Evolutionary conservation across 2,797 vertebrate genomes (phyloP).

Genomic region (Sarcoramphus papa): DNA sequence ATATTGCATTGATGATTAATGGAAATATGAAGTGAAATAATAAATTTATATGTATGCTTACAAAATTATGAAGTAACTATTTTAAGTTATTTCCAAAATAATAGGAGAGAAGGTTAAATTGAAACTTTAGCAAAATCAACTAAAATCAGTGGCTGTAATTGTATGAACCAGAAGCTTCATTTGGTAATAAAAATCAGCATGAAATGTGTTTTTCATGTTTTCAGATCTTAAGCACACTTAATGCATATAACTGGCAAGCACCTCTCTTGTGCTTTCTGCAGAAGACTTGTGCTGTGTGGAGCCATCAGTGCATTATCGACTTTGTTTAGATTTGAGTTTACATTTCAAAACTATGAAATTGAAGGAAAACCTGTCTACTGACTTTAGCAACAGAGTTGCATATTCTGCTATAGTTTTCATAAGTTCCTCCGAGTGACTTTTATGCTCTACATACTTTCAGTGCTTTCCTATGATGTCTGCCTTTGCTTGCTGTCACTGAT

Average conservation of each 20-base stretch:
- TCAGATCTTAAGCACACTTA: background rate
- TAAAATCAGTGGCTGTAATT: background rate
- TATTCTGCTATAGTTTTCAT: background rate
- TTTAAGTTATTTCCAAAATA: background rate
- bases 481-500: background rate
- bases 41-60: background rate
- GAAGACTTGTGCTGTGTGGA: background rate
- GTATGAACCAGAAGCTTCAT: background rate
- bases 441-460: background rate
- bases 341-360: background rate
- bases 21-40: background rate
- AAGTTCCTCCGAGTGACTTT: background rate
- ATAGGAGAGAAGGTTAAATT: background rate
- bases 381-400: background rate
- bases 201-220: background rate
- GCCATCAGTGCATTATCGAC: background rate
- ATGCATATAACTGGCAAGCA: rapidly evolving
- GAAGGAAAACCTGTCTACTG: background rate
- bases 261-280: background rate
- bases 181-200: background rate
- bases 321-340: background rate
- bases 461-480: background rate
- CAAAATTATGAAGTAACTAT: background rate
- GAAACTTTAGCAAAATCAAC: background rate
- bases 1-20: background rate